Evolutionary conservation across 2,113 vertebrate genomes (phyloP), one percentile per base, ranked within the genome.

Genomic region (Poicephalus gulielmi): DNA sequence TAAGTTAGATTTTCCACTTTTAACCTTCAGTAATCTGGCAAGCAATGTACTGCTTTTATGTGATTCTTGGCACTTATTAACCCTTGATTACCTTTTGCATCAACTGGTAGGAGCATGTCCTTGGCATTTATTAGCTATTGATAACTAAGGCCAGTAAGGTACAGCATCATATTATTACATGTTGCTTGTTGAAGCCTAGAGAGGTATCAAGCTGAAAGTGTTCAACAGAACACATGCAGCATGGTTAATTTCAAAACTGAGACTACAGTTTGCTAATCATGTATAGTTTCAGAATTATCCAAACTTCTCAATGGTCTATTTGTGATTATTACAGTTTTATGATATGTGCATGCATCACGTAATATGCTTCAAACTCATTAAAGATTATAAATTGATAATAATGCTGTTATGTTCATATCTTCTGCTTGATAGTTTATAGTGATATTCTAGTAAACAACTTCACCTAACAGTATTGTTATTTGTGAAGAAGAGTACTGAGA

Each of bases 1-100:
- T 44, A 86, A 97, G 76, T 95, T 98, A 91, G 87, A 94, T 91
- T 86, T 90, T 86, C 66, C 13, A 28, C 88, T 95, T 96, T 97
- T 95, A 96, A 92, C 35, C 69, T 95, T 70, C 70, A 43, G 49
- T 86, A 81, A 63, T 93, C 53, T 63, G 92, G 69, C 55, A 96
- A 88, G 55, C 39, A 94, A 77, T 85, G 67, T 86, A 94, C 74
- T 82, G 35, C 28, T 59, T 79, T 90, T 86, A 17, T 83, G 82
- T 80, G 71, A 87, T 95, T 94, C 50, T 63, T 96, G 60, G 62
- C 47, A 83, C 63, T 96, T 85, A 83, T 95, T 97, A 96, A 97
- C 64, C 88, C 60, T 88, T 96, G 86, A 91, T 94, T 93, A 33
- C 78, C 41, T 77, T 97, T 96, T 97, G 82, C 60, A 96, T 93